Conservation (phyloP, 2,797 vertebrate species). For the Sebastes melanostomus region DNA sequence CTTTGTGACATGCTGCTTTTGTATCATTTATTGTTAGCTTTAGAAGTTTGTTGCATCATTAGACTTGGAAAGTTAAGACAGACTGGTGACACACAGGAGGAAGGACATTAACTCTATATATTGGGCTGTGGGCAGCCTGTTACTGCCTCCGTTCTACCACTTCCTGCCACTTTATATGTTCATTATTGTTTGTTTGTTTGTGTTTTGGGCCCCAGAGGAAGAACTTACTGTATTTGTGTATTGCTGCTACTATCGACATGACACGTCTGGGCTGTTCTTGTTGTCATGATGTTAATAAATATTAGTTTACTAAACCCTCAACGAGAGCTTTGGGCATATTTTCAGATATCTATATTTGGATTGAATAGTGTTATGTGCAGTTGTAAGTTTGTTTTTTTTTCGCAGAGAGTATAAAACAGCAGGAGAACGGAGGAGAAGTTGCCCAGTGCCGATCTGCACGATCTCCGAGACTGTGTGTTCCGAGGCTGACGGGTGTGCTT, state of each 20-base stretch:
- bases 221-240: slow-evolving; percentile 52
- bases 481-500: no score
- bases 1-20: slow-evolving; percentile 53
- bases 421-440: no score
- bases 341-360: not conserved
- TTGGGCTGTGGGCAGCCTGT: not conserved
- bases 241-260: slow-evolving; percentile 72
- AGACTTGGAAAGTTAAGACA: not conserved
- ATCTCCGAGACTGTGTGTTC: no score
- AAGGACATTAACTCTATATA: not conserved
- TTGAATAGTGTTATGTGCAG: no score
- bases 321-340: slow-evolving; percentile 3
- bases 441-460: no score
- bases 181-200: slow-evolving; percentile 17
- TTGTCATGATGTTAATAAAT: slow-evolving; percentile 73
- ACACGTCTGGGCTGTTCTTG: slow-evolving; percentile 56
- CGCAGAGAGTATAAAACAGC: no score
- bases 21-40: slow-evolving; percentile 26
- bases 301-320: slow-evolving; percentile 59
- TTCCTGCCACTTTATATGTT: slow-evolving; percentile 20
- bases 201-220: slow-evolving; percentile 28
- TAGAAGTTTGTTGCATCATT: not conserved
- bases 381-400: no score
- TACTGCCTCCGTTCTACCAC: slow-evolving; percentile 29
- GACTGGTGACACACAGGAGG: slow-evolving; percentile 5